These are phyloP conservation scores for Thunnus maccoyii DNA, from an alignment of 2,113 vertebrate species.

Conservation along the genomic window DNA sequence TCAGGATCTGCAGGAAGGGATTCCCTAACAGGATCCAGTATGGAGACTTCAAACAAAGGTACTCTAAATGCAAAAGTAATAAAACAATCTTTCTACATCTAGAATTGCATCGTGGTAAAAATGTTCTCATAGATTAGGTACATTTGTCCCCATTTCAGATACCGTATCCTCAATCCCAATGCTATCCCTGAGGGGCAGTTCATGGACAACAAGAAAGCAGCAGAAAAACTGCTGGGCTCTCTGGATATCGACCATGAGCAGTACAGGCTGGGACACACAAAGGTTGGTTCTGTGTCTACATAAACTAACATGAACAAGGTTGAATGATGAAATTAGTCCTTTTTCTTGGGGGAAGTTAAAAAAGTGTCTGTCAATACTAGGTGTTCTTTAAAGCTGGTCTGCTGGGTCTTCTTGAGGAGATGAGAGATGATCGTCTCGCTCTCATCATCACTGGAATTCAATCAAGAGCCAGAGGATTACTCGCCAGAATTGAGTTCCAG, in stretches of 20 bases:
- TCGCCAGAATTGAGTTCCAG: slow-evolving; percentile 91
- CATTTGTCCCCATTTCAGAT: slow-evolving; percentile 59
- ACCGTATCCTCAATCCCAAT: slow-evolving; percentile 71
- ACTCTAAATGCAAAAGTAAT: too few species aligned
- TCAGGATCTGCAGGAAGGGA: slow-evolving; percentile 82
- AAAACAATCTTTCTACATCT: too few species aligned
- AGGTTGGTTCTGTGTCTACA: slow-evolving; percentile 72
- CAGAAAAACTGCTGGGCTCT: slow-evolving; percentile 84
- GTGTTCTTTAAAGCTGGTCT: slow-evolving; percentile 90
- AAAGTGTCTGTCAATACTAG: slow-evolving; percentile 37
- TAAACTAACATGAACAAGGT: slow-evolving; percentile 49
- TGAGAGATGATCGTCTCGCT: slow-evolving; percentile 91
- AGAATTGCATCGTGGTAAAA: not conserved
- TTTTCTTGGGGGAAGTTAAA: slow-evolving; percentile 39
- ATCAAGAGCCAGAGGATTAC: slow-evolving; percentile 86
- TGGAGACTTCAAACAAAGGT: slow-evolving; percentile 89
- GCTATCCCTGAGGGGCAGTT: slow-evolving; percentile 87
- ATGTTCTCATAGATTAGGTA: too few species aligned
- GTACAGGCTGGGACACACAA: slow-evolving; percentile 89
- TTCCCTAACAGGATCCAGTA: slow-evolving; percentile 90
- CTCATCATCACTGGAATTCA: slow-evolving; percentile 91
- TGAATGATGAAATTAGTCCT: not conserved
- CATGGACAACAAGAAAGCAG: slow-evolving; percentile 91
- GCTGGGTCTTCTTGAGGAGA: slow-evolving; percentile 90
- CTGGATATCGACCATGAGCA: slow-evolving; percentile 87